These are phyloP conservation scores for Thymallus thymallus DNA, from an alignment of 2,113 vertebrate species.

Conservation along the genomic window DNA sequence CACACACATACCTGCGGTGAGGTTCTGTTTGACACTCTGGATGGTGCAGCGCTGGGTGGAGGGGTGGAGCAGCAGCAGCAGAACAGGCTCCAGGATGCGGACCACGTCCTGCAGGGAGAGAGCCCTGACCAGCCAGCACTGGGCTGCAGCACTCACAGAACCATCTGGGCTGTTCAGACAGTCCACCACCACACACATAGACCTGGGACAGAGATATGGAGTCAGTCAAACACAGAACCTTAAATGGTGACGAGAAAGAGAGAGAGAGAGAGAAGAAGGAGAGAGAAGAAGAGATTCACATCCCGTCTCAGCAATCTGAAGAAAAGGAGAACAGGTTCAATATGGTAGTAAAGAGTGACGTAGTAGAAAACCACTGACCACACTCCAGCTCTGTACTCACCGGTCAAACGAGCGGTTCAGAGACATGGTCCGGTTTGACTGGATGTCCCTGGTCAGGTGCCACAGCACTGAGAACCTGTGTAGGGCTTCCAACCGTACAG, in stretches of 20 bases:
- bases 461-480: slow-evolving; percentile 93
- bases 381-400: slow-evolving; percentile 60
- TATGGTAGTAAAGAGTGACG: too few relatives aligned
- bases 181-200: slow-evolving; percentile 94
- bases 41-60: slow-evolving; percentile 87
- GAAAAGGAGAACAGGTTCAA: too few relatives aligned
- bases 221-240: background rate
- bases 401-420: slow-evolving; percentile 92
- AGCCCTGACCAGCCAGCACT: slow-evolving; percentile 91
- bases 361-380: background rate
- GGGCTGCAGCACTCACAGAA: slow-evolving; percentile 85
- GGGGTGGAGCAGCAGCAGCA: slow-evolving; percentile 92
- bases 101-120: slow-evolving; percentile 89
- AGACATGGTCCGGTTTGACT: slow-evolving; percentile 83
- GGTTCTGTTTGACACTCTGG: slow-evolving; percentile 80
- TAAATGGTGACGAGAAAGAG: background rate
- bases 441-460: slow-evolving; percentile 95
- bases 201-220: slow-evolving; percentile 69
- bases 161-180: slow-evolving; percentile 87
- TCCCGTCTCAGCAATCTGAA: too few relatives aligned
- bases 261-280: background rate
- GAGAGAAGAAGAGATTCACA: background rate
- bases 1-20: slow-evolving; percentile 73
- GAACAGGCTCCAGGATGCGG: slow-evolving; percentile 90
- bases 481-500: slow-evolving; percentile 86